phyloP scores from a whole-genome alignment of 2,113 vertebrate genomes.

The Oenanthe melanoleuca region DNA sequence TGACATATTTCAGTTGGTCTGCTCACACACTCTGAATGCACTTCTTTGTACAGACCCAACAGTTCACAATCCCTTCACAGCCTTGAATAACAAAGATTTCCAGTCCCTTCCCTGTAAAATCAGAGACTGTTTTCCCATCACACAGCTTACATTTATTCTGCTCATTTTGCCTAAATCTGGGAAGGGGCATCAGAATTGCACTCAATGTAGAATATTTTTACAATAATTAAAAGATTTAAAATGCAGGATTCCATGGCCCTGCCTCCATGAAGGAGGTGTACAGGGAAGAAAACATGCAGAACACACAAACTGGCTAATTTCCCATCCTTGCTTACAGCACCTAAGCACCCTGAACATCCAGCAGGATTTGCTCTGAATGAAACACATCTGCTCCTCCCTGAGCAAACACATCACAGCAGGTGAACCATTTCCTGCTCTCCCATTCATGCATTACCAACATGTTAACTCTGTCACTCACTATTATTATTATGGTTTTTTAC shows the following conservation, averaged over 20 bases:
- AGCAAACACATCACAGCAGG: neutral
- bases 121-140: neutral
- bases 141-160: neutral
- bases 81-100: neutral
- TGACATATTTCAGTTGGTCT: neutral
- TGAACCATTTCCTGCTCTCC: neutral
- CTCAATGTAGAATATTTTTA: neutral
- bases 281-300: neutral
- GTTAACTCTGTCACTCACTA: neutral
- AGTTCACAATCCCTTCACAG: neutral
- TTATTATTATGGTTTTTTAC: neutral
- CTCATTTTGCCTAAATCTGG: fast-evolving
- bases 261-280: neutral
- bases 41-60: neutral
- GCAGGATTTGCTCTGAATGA: neutral
- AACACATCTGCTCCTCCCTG: neutral
- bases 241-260: neutral
- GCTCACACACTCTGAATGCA: neutral
- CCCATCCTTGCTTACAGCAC: neutral
- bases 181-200: neutral
- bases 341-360: neutral
- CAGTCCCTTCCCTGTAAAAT: neutral
- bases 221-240: neutral
- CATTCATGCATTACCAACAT: neutral
- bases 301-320: neutral